Evolutionary conservation across 2,797 vertebrate species (phyloP), one percentile per base, ranked within the genome.

Genomic region (Thalassophryne amazonica): DNA sequence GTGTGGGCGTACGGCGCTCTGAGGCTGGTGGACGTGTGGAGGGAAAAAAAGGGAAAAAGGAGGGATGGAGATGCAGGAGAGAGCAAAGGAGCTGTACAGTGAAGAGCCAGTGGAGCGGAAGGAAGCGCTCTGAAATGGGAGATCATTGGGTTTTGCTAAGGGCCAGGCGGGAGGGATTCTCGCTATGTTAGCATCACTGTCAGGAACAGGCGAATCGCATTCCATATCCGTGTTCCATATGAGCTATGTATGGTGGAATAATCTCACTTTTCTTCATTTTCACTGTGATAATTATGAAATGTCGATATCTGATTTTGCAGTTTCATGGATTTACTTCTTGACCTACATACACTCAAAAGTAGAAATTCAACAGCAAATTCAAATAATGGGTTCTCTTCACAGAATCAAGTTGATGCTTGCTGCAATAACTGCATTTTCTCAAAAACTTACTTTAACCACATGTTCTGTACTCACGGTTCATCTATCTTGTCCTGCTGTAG

Each of bases 121-220:
- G 80, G 83, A 85, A 80, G 83, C 73, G 45, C 81, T 85, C 84
- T 79, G 81, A 88, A 89, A 86, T 76, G 76, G 81, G 85, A 88
- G 88, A 87, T 85, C 80, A 84, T 84, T 82, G 77, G 83, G 68
- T 73, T 85, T 86, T 76, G 82, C 85, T 86, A 52, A 77, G 69
- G 81, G 87, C 78, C 73, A 83, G 75, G 77, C 74, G 73, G 78
- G 80, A 86, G 85, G 82, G 83, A 84, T 85, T 89, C 87, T 85
- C 80, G 41, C 76, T 76, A 79, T 77, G 86, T 90, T 89, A 86
- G 73, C 78, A 65, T 87, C 87, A 87, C 84, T 87, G 84, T 88
- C 81, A 78, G 75, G 74, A 76, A 65, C 20, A 67, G 78, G 60
- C 43, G 18, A 57, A 65, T 76, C 72, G 65, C 61, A 75, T 69